Base-by-base conservation (phyloP, 2,888 invertebrate species). In the Cynaeus angustus region DNA sequence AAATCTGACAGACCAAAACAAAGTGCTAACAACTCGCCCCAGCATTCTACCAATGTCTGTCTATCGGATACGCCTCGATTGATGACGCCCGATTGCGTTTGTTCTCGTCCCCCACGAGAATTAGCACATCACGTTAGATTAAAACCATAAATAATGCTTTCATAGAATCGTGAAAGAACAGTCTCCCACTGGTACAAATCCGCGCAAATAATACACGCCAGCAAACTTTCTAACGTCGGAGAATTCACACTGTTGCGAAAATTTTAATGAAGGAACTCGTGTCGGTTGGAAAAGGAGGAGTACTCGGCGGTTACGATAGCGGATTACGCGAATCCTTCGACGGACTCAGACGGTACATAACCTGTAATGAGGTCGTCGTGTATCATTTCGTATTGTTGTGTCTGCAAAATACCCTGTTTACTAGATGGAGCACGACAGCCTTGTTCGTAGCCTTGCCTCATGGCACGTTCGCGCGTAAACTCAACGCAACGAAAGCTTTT, bases 321-420 rank as follows among this genome's bases (percentile, higher is more conserved):
- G 26, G 62, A 50, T 38, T 50, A 12, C 46, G 53, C 33, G 53
- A 53, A 56, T 56, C 56, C 56, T 56, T 56, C 53, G 16, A 4
- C 33, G 14, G 14, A 37, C 53, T 10, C 77, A 78, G 76, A 78
- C 78, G 77, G 76, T 77, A 71, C 75, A 74, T 76, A 78, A 78
- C 77, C 77, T 77, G 77, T 75, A 78, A 78, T 76, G 77, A 78
- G 78, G 78, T 78, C 77, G 77, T n/a, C 33, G 61, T 33, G 52
- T 67, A 61, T 67, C 67, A 66, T 26, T 50, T 58, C 33, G 37
- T 66, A 50, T 66, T 65, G 65, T 65, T 65, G 16, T 65, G 65
- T 65, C 65, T 65, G 55, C 55, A 41, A 41, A 65, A 65, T 45
- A 45, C 46, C 53, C 52, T 65, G 55, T 65, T 65, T 65, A 55